phyloP scores from a whole-genome alignment of 2,888 invertebrate genomes.

The Xestia xanthographa region DNA sequence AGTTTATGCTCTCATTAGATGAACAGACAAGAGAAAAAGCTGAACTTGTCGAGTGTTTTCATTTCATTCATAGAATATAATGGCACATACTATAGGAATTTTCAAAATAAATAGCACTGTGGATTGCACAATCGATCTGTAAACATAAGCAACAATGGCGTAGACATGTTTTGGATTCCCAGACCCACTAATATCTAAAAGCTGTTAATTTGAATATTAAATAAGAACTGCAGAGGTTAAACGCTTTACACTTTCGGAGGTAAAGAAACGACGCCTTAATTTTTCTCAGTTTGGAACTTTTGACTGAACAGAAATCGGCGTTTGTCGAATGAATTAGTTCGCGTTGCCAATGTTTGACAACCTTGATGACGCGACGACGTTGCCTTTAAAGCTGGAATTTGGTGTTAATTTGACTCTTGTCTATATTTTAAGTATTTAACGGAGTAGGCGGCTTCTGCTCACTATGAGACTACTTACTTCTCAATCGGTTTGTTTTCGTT shows the following conservation, averaged over 20 bases:
- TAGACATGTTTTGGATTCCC: slow-evolving; percentile 21
- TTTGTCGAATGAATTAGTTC: slow-evolving; percentile 57
- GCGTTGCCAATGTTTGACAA: slow-evolving; percentile 56
- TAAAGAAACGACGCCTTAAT: slow-evolving; percentile 26
- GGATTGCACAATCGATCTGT: slow-evolving; percentile 43
- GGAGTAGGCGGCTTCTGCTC: slow-evolving; percentile 33
- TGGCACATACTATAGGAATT: slow-evolving; percentile 25
- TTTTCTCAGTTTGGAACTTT: slow-evolving; percentile 6
- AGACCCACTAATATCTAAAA: slow-evolving; percentile 43
- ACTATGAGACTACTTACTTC: slow-evolving; percentile 25
- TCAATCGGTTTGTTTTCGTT: slow-evolving; percentile 46
- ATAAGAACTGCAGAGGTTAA: slow-evolving; percentile 29
- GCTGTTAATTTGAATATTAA: slow-evolving; percentile 46
- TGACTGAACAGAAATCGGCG: slow-evolving; percentile 30
- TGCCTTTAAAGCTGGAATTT: slow-evolving; percentile 37
- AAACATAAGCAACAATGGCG: slow-evolving; percentile 37
- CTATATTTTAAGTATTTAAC: slow-evolving; percentile 52
- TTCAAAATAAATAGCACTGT: slow-evolving; percentile 30
- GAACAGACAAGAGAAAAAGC: neutral
- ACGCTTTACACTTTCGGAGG: slow-evolving; percentile 18
- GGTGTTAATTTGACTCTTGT: slow-evolving; percentile 58
- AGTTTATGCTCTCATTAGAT: neutral
- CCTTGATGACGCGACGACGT: slow-evolving; percentile 55
- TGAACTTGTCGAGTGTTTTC: neutral
- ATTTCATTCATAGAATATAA: slow-evolving; percentile 6